Base-by-base conservation (phyloP, 2,113 vertebrate genomes). In the Proterorhinus semilunaris region DNA sequence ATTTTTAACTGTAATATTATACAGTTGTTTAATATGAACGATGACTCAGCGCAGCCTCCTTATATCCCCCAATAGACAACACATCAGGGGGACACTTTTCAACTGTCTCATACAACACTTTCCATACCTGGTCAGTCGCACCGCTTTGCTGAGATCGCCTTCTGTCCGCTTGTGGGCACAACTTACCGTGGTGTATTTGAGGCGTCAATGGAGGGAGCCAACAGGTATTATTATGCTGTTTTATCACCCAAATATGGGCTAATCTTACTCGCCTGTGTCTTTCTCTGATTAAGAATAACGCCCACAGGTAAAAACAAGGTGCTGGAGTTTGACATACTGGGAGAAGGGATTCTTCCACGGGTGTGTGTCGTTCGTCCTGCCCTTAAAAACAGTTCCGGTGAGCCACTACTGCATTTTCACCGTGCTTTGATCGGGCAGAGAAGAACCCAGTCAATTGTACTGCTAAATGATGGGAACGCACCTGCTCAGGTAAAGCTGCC, bases 311-410 rank as follows among this genome's bases (percentile, higher is more conserved):
- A 78, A 75, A 72, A 9, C 83, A 91, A 80, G 79, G 36, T 51
- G 54, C 83, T 99, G 62, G 70, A 80, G 44, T 96, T 99, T 52
- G 83, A 92, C 6, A 69, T 99, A 42, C 21, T 75, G 0, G 98
- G 97, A 11, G 93, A 95, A 42, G 96, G 95, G 21, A 92, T 85
- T 50, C 89, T 96, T 8, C 95, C 95, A 0, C 89, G 65, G 13
- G 86, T 98, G 76, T 89, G 82, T 0, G 68, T 98, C 4, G 10
- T 95, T 69, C 88, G 71, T 55, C 96, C 96, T 0, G 46, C 85
- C 3, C 88, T 93, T 63, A 86, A 36, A 73, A 92, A 78, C 82
- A 86, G 74, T 8, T 55, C 15, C 6, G 94, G 93, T 53, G 89
- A 81, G 17, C 93, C 92, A 0, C 49, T 95, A 71, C 83, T 99